Evolutionary conservation across 2,113 vertebrate genomes (phyloP).

Genomic region (Brachyhypopomus gauderio): DNA sequence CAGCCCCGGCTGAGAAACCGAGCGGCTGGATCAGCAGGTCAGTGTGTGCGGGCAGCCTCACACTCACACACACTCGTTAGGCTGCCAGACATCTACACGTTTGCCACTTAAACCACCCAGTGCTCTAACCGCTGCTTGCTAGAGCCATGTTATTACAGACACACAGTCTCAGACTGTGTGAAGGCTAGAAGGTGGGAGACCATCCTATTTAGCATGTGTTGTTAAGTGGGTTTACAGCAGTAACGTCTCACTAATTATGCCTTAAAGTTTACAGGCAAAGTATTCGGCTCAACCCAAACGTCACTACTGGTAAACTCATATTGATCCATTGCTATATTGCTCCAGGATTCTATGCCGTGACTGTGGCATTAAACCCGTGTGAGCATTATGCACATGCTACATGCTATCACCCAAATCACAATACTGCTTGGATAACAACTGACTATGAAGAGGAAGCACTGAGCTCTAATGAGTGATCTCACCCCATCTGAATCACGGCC

Average conservation of each 20-base stretch:
- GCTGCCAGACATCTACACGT: conserved; percentile 29
- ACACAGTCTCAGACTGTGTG: background rate
- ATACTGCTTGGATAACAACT: background rate
- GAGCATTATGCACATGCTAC: background rate
- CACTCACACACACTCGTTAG: background rate
- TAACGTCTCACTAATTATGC: background rate
- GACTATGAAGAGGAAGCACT: background rate
- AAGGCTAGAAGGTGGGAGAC: background rate
- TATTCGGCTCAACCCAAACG: background rate
- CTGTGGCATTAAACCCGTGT: background rate
- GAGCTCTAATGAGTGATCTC: background rate
- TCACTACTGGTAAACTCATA: background rate
- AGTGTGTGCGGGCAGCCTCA: conserved; percentile 44
- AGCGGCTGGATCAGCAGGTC: conserved; percentile 34
- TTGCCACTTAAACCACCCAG: conserved; percentile 42
- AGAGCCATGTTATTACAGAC: background rate
- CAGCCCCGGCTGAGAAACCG: conserved; percentile 40
- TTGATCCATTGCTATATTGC: background rate
- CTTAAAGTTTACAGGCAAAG: background rate
- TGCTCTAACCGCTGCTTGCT: conserved; percentile 17
- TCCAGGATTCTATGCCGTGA: background rate
- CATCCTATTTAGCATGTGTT: background rate
- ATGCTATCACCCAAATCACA: background rate
- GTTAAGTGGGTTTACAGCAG: background rate
- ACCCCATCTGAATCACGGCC: conserved; percentile 11